phyloP scores from a whole-genome alignment of 2,113 vertebrate genomes.

The Microcebus lehilahytsara region DNA sequence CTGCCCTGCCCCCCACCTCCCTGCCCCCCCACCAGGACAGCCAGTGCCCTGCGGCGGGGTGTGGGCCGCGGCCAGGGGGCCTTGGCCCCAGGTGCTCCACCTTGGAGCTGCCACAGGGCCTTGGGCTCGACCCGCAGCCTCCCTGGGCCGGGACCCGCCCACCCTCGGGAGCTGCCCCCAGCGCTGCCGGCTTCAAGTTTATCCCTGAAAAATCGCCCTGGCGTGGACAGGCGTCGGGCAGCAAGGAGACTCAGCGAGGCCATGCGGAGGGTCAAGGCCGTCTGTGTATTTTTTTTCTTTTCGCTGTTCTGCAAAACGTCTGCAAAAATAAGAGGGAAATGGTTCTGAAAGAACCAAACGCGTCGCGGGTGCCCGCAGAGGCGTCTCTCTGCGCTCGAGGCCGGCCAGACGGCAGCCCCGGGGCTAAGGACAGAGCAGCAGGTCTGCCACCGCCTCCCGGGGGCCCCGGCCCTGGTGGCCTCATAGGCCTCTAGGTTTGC shows the following conservation, averaged over 20 bases:
- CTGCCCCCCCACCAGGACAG: neutral
- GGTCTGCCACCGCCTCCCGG: no score
- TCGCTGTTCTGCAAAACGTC: neutral
- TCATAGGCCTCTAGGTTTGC: neutral
- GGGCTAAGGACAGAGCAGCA: accelerated
- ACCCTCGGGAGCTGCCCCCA: no score
- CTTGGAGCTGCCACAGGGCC: neutral
- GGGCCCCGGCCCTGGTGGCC: no score
- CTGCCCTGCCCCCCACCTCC: accelerated
- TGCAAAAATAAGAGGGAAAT: neutral
- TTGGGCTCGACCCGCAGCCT: neutral
- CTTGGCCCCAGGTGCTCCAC: neutral
- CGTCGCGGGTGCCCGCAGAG: accelerated
- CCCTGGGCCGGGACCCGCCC: neutral
- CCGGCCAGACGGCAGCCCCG: neutral
- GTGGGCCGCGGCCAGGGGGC: neutral
- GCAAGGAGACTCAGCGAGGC: neutral
- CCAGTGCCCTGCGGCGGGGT: neutral
- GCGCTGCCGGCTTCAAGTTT: neutral
- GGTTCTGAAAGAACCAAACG: neutral
- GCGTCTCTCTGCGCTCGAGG: no score
- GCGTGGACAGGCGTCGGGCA: accelerated
- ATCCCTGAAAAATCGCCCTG: neutral
- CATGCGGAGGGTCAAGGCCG: accelerated
- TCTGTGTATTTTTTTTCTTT: neutral